Percentiles rank a stretch among this genome's conserved stretches.
These are phyloP conservation scores for Perdita meconis DNA, from an alignment of 2,888 invertebrate genomes.

Conservation along the genomic window DNA sequence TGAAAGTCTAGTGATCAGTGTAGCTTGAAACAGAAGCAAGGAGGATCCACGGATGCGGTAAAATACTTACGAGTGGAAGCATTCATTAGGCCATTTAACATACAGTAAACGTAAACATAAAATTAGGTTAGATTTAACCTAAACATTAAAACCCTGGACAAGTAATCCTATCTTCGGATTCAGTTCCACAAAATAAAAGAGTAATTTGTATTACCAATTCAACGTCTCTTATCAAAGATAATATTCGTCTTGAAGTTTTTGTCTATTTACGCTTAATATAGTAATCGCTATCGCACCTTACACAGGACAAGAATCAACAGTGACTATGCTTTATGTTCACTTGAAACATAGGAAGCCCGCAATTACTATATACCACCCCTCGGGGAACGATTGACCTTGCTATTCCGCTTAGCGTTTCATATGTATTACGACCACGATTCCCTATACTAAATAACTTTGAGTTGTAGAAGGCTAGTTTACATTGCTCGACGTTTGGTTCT, in stretches of 20 bases:
- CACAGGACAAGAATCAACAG: constrained; percentile 23
- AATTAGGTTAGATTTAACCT: no score
- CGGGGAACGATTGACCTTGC: constrained; percentile 49
- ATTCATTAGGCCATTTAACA: no score
- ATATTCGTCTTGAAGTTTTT: neutral
- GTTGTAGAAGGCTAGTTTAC: constrained; percentile 10
- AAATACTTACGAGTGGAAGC: no score
- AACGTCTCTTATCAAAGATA: neutral
- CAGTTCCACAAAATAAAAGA: no score
- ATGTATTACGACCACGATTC: constrained; percentile 21
- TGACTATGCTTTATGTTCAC: constrained; percentile 36
- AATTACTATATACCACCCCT: constrained; percentile 44
- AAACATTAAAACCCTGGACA: no score
- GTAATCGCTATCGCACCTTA: constrained; percentile 25
- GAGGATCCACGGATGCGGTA: no score
- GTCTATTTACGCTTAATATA: constrained; percentile 16
- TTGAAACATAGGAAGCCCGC: constrained; percentile 51
- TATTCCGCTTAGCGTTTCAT: constrained; percentile 26
- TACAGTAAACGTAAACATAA: no score
- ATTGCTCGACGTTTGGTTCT: neutral
- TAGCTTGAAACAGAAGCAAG: no score
- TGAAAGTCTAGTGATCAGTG: no score
- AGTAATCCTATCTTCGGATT: no score
- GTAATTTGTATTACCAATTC: no score
- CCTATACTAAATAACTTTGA: constrained; percentile 27